Base-by-base conservation (phyloP, 2,797 vertebrate species). In the Crotalus adamanteus region DNA sequence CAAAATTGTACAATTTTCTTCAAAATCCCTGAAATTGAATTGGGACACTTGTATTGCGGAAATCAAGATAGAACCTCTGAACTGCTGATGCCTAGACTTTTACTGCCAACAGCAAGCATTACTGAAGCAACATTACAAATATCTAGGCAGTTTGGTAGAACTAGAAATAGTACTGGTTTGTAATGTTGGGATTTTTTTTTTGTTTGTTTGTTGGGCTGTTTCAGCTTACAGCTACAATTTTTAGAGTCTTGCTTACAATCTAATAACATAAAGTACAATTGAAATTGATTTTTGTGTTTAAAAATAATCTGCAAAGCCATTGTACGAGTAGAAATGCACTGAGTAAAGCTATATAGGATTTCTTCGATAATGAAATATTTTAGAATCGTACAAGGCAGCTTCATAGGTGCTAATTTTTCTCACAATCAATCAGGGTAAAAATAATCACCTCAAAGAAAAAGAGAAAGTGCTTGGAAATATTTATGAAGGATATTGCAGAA, bases 231-330 rank as follows among this genome's bases (percentile, higher is more conserved):
- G 13, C 65, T 94, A 73, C 60, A 92, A 18, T 65, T 93, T 94
- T 93, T 91, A 93, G 91, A 89, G 2, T 22, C 63, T 94, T 94
- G 92, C 93, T 95, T 93, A 94, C 16, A 78, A 90, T 69, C 56
- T 86, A 95, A 94, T 92, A 94, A 91, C 95, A 95, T 92, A 95
- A 95, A 95, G 94, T 93, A 87, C 59, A 96, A 88, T 90, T 25
- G 31, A 94, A 94, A 95, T 90, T 92, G 85, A 92, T 95, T 94
- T 92, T 90, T 25, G 18, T 8, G n/a, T 92, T 92, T 61, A 89
- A 28, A 92, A 93, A 89, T 90, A 63, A 88, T 93, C 90, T 94
- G 89, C 57, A 65, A 59, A 92, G 88, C 37, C 65, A 73, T 59
- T 88, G 91, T 89, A 93, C 16, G 53, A 6, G 2, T 31, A 88